phyloP scores from a whole-genome alignment of 2,113 vertebrate species.

The Zapus hudsonius region DNA sequence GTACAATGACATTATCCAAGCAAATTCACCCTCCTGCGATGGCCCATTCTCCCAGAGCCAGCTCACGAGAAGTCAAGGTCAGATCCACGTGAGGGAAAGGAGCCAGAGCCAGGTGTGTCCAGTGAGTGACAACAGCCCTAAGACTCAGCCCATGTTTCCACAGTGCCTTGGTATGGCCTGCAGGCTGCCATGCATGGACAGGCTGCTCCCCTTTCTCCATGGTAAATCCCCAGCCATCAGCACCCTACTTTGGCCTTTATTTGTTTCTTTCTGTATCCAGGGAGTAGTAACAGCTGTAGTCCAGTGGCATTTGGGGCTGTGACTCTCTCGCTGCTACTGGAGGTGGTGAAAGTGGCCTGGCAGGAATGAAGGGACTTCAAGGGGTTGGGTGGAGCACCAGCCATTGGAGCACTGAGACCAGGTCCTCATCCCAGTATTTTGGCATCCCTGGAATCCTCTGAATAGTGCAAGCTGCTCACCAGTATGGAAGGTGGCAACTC shows the following conservation, averaged over 20 bases:
- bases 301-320: conserved; percentile 32
- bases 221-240: conserved; percentile 43
- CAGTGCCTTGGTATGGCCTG: neutral
- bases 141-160: neutral
- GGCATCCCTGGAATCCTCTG: neutral
- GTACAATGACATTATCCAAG: neutral
- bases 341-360: neutral
- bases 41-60: neutral
- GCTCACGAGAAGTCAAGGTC: neutral
- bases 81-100: neutral
- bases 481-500: neutral
- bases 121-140: fast-evolving
- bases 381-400: neutral
- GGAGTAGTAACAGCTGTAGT: conserved; percentile 73
- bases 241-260: conserved; percentile 57
- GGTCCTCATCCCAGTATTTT: neutral
- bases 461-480: neutral
- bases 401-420: fast-evolving
- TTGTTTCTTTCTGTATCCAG: conserved; percentile 76
- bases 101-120: neutral
- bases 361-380: neutral
- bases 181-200: neutral
- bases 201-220: neutral
- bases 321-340: neutral
- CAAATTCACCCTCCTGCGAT: neutral